Percentiles rank a stretch among this genome's conserved stretches.
These are phyloP conservation scores for Cartodere bifasciata DNA, from an alignment of 2,888 invertebrate species.

Conservation along the genomic window DNA sequence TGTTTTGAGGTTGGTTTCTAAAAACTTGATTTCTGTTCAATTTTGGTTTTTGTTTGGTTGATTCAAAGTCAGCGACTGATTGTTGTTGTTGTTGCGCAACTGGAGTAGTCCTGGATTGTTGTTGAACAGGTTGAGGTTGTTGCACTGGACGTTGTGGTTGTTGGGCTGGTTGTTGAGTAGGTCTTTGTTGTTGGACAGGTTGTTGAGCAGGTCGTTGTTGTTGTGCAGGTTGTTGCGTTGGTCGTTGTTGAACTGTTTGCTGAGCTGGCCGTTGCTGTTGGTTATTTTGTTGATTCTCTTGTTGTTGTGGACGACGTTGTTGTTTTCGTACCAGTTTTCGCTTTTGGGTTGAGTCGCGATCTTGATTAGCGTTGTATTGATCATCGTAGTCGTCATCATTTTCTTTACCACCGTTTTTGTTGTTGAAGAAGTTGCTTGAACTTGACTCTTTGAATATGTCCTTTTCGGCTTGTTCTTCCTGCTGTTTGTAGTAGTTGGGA, in stretches of 20 bases:
- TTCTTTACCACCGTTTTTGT: slow-evolving; percentile 46
- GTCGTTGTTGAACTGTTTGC: slow-evolving; percentile 18
- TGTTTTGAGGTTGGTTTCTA: slow-evolving; percentile 37
- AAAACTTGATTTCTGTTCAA: no score
- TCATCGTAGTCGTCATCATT: slow-evolving; percentile 40
- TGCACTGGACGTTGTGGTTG: background rate
- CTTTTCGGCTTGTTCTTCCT: slow-evolving; percentile 29
- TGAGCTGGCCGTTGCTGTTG: slow-evolving; percentile 20
- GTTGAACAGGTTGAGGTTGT: background rate
- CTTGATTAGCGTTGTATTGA: slow-evolving; percentile 35
- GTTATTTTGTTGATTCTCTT: slow-evolving; percentile 25
- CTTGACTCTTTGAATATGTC: slow-evolving; percentile 58
- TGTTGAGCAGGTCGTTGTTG: no score
- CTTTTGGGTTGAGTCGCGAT: slow-evolving; percentile 32
- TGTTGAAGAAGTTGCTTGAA: slow-evolving; percentile 65
- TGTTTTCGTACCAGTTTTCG: slow-evolving; percentile 34
- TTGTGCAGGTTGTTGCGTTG: slow-evolving; percentile 24
- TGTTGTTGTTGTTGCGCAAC: slow-evolving; percentile 6
- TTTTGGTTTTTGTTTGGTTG: slow-evolving; percentile 7
- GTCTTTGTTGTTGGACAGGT: slow-evolving; percentile 28
- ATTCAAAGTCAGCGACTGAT: background rate
- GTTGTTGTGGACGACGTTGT: slow-evolving; percentile 29
- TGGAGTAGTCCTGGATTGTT: slow-evolving; percentile 4
- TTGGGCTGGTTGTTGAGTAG: slow-evolving; percentile 14
- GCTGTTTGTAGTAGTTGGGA: slow-evolving; percentile 25